Base-by-base conservation (phyloP, 2,113 vertebrate species). In the Glaucomys volans region DNA sequence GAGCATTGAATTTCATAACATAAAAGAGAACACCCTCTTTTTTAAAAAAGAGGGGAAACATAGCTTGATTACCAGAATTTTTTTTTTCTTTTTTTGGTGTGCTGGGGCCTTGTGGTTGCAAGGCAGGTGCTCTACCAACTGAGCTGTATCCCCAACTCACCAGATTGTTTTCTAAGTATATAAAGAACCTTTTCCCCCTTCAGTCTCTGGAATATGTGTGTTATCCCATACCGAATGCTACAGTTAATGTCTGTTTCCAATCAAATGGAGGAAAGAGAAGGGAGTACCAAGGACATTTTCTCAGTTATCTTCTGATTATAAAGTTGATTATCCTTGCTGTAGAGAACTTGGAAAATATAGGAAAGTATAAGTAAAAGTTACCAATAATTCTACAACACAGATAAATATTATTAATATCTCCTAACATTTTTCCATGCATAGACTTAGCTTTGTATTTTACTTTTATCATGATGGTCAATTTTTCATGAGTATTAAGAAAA, bases 401-500 rank as follows among this genome's bases (percentile, higher is more conserved):
- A 93, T 26, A 52, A 54, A 14, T n/a, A 85, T 32, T 2, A 30
- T 69, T 90, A 84, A 81, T 86, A 91, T 76, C 81, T 28, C 40
- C 90, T 87, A 54, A 54, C 64, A 80, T 87, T 90, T 95, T 97
- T 62, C 40, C 28, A 72, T 79, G 8, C 64, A n/a, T 87, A 52
- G 17, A 10, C 62, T 85, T 87, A 79, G 11, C 66, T 94, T 94
- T 90, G 7, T 94, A 90, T 91, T 71, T 87, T 95, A 52, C 80
- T 84, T 96, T 94, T 93, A 96, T 77, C 66, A 76, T 87, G 67
- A 62, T 24, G 18, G 28, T 87, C 83, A 30, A 54, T 94, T 96
- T 97, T 91, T 88, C 50, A 85, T 88, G 14, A 85, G 26, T 91
- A 91, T 67, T 94, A 95, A 52, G 37, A 95, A 92, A 94, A 91